Conservation (phyloP, 2,888 invertebrate species). For the Taenaris catops region DNA sequence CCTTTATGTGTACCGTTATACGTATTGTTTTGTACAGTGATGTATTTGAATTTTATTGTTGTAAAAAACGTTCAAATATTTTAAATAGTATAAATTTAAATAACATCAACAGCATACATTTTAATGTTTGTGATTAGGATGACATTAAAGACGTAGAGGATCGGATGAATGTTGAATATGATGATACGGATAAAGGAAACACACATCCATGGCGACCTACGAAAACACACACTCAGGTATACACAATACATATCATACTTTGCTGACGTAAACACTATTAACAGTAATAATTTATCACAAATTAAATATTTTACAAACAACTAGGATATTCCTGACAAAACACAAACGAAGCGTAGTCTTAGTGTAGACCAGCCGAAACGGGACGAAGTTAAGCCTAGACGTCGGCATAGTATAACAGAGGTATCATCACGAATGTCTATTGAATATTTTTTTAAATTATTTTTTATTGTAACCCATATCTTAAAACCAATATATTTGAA, state of each 20-base stretch:
- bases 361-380: conserved; percentile 36
- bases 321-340: conserved; percentile 45
- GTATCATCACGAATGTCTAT: no score
- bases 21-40: conserved; percentile 2
- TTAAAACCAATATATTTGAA: no score
- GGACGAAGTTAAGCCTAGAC: conserved; percentile 29
- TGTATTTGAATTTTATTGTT: conserved; percentile 1
- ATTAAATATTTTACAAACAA: conserved; percentile 15
- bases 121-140: conserved; percentile 63
- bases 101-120: not conserved
- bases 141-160: conserved; percentile 52
- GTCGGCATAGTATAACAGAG: conserved; percentile 44
- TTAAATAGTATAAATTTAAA: not conserved
- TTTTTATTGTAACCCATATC: no score
- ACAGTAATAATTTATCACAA: conserved; percentile 20
- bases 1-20: conserved; percentile 1
- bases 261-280: no score
- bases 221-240: conserved; percentile 49
- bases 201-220: conserved; percentile 64
- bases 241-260: conserved; percentile 41
- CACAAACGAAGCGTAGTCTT: conserved; percentile 44
- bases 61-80: no score
- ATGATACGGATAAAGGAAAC: conserved; percentile 61
- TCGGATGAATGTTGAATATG: conserved; percentile 39
- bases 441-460: no score